These are phyloP conservation scores for Delia radicum DNA, from an alignment of 1,140 invertebrate genomes.

Conservation along the genomic window DNA sequence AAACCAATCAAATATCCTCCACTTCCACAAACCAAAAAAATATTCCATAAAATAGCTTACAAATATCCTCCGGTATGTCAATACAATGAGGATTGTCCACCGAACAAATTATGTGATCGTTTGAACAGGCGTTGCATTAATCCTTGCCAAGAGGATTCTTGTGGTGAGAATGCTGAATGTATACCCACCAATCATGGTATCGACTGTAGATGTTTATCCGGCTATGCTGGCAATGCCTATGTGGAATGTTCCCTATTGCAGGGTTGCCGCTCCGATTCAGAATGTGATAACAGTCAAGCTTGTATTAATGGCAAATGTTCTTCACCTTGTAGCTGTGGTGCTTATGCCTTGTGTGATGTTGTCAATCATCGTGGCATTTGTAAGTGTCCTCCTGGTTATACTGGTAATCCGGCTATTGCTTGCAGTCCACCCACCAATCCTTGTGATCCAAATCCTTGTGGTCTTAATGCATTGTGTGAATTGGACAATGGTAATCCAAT, in stretches of 20 bases:
- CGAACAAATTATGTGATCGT: slow-evolving; percentile 76
- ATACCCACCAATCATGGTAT: slow-evolving; percentile 73
- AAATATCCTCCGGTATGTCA: slow-evolving; percentile 71
- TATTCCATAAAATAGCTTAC: slow-evolving; percentile 15
- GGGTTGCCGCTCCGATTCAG: slow-evolving; percentile 68
- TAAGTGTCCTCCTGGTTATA: slow-evolving; percentile 74
- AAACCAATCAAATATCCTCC: neutral
- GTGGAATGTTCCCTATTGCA: slow-evolving; percentile 67
- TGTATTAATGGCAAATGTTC: slow-evolving; percentile 74
- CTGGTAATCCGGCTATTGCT: slow-evolving; percentile 67
- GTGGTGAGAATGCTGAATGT: slow-evolving; percentile 83
- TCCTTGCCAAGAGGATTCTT: slow-evolving; percentile 79
- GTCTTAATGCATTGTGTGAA: slow-evolving; percentile 80
- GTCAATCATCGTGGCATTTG: slow-evolving; percentile 71
- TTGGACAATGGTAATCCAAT: slow-evolving; percentile 82
- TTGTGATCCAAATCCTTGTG: slow-evolving; percentile 82
- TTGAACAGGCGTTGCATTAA: slow-evolving; percentile 80
- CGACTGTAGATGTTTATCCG: slow-evolving; percentile 74
- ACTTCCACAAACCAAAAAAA: neutral
- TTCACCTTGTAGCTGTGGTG: slow-evolving; percentile 75
- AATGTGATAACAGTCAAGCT: slow-evolving; percentile 69
- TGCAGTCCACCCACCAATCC: slow-evolving; percentile 68
- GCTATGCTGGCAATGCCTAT: slow-evolving; percentile 78
- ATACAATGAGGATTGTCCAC: slow-evolving; percentile 86
- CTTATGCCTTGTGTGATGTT: slow-evolving; percentile 75